A percentile compares a stretch with the other conserved stretches of the same genome.
These are phyloP conservation scores for Scaptomyza graminum DNA, from an alignment of 1,140 invertebrate species.

Conservation along the genomic window DNA sequence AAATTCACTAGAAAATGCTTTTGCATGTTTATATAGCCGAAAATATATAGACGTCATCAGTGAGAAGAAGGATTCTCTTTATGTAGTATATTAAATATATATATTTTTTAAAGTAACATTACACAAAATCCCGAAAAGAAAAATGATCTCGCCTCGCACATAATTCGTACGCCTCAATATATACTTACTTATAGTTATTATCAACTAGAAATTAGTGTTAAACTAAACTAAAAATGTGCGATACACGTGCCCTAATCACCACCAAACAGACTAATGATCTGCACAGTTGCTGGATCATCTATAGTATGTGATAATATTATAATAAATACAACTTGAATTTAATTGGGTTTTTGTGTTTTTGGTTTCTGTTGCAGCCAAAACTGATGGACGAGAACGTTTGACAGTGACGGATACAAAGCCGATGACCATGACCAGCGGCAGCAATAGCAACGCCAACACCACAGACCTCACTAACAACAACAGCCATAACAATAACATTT, in stretches of 20 bases:
- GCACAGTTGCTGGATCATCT: conserved; percentile 83
- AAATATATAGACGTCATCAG: conserved; percentile 54
- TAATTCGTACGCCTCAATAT: neutral
- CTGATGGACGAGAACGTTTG: conserved; percentile 77
- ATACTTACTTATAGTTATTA: too few species aligned
- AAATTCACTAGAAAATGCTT: conserved; percentile 5
- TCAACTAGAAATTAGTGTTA: neutral
- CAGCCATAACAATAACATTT: conserved; percentile 47
- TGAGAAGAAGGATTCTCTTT: neutral
- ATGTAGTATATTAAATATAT: too few species aligned
- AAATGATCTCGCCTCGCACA: conserved; percentile 17
- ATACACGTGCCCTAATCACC: conserved; percentile 68
- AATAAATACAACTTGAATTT: too few species aligned
- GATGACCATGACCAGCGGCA: conserved; percentile 53
- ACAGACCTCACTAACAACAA: conserved; percentile 67
- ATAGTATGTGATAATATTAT: conserved; percentile 61
- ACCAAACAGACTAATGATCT: conserved; percentile 74
- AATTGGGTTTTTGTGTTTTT: neutral
- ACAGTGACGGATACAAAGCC: conserved; percentile 79
- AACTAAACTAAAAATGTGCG: conserved; percentile 68
- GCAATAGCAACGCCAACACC: conserved; percentile 28
- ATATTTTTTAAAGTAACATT: neutral
- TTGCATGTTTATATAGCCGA: neutral
- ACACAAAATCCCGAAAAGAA: neutral
- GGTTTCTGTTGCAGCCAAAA: conserved; percentile 66